phyloP scores from a whole-genome alignment of 2,888 invertebrate species.

The Patella depressa region DNA sequence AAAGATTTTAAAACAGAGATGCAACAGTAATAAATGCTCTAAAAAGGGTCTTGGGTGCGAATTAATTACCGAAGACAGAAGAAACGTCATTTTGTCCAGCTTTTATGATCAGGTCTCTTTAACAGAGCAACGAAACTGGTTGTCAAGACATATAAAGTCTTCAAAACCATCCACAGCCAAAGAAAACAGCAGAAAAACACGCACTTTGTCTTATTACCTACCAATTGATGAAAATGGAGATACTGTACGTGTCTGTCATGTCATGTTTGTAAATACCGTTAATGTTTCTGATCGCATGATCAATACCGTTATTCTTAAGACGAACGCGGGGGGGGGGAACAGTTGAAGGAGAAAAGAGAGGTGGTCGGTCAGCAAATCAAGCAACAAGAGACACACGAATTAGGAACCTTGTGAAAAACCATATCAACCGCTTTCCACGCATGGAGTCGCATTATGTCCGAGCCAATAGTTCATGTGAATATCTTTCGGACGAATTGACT shows the following conservation, averaged over 20 bases:
- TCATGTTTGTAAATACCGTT: not conserved
- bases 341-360: not conserved
- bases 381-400: not conserved
- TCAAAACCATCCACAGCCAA: not conserved
- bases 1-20: not conserved
- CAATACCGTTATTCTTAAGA: not conserved
- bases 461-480: not conserved
- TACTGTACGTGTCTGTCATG: not conserved
- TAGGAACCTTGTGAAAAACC: not conserved
- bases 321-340: not conserved
- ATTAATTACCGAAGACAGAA: not conserved
- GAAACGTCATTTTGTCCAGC: not conserved
- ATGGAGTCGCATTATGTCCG: not conserved
- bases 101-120: not conserved
- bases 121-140: not conserved
- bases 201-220: not conserved
- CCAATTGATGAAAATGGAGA: not conserved
- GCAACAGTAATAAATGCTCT: not conserved
- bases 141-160: not conserved
- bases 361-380: not conserved
- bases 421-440: not conserved
- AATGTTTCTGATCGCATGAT: not conserved
- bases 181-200: slow-evolving; percentile 1
- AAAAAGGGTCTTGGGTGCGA: not conserved
- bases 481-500: not conserved